A percentile compares a stretch with the other conserved stretches of the same genome.
These are phyloP conservation scores for Diceros bicornis DNA, from an alignment of 2,797 vertebrate species.

Conservation along the genomic window DNA sequence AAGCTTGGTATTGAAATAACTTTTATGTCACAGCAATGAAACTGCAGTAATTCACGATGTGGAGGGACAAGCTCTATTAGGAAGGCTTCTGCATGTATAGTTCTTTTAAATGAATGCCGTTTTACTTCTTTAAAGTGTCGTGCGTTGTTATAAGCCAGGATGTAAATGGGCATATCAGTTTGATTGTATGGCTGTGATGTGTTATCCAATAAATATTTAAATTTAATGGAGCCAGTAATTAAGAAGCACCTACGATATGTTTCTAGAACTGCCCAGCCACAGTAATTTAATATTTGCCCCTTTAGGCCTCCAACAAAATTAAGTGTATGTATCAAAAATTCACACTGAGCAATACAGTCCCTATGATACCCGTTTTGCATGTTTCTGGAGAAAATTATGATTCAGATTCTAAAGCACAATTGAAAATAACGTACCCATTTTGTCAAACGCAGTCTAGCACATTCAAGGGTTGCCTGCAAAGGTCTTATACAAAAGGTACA, in stretches of 20 bases:
- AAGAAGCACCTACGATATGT: background rate
- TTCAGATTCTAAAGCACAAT: slow-evolving; percentile 7
- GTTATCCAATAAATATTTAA: slow-evolving; percentile 59
- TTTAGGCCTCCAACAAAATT: slow-evolving; percentile 54
- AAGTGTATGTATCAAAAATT: slow-evolving; percentile 41
- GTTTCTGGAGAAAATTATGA: slow-evolving; percentile 32
- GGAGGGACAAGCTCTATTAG: background rate
- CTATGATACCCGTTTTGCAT: background rate
- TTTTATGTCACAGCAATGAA: slow-evolving; percentile 25
- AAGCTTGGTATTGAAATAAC: slow-evolving; percentile 9
- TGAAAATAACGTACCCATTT: background rate
- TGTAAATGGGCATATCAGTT: background rate
- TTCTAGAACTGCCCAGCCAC: background rate
- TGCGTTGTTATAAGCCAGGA: background rate
- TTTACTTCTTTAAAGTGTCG: slow-evolving; percentile 42
- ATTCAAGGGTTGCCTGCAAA: background rate
- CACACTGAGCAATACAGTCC: background rate
- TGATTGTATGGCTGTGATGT: background rate
- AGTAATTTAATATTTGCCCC: slow-evolving; percentile 20
- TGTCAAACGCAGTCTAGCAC: background rate
- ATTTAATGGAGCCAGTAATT: slow-evolving; percentile 40
- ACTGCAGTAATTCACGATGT: background rate
- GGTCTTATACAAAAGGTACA: background rate
- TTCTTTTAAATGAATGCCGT: slow-evolving; percentile 46
- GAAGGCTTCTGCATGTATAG: background rate